These are phyloP conservation scores for Caenorhabditis parvicauda DNA, from an alignment of 2,888 invertebrate genomes.

Conservation along the genomic window DNA sequence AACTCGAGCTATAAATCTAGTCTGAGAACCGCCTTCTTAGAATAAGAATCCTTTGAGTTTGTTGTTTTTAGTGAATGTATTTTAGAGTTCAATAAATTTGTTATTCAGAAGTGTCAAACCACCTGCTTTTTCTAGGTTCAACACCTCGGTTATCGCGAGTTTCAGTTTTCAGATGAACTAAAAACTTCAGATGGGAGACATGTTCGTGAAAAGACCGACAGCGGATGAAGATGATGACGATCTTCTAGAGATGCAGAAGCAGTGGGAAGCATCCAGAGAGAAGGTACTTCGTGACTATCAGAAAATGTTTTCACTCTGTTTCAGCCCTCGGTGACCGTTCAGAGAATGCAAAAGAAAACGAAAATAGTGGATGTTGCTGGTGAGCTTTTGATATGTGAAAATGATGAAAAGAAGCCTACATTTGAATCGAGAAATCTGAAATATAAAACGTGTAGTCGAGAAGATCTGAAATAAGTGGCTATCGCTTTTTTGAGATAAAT, in stretches of 20 bases:
- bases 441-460: no score
- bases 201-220: slow-evolving; percentile 30
- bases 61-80: slow-evolving; percentile 4
- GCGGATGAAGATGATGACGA: slow-evolving; percentile 40
- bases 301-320: not conserved
- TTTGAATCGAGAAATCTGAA: no score
- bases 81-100: slow-evolving; percentile 2
- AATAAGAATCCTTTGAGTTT: slow-evolving; percentile 18
- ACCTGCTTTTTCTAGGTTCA: not conserved
- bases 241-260: slow-evolving; percentile 29
- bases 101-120: not conserved
- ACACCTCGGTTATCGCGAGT: no score
- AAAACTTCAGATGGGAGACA: no score
- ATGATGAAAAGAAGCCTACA: no score
- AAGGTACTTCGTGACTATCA: slow-evolving; percentile 3
- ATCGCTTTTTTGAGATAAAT: no score
- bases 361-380: slow-evolving; percentile 7
- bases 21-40: slow-evolving; percentile 28
- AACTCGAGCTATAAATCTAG: slow-evolving; percentile 27
- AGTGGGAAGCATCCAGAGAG: slow-evolving; percentile 20
- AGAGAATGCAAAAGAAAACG: slow-evolving; percentile 10
- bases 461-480: no score
- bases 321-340: slow-evolving; percentile 12
- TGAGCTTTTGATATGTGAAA: no score
- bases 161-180: slow-evolving; percentile 5